Evolutionary conservation across 2,888 invertebrate genomes (phyloP).

Genomic region (Camptogramma bilineatum): DNA sequence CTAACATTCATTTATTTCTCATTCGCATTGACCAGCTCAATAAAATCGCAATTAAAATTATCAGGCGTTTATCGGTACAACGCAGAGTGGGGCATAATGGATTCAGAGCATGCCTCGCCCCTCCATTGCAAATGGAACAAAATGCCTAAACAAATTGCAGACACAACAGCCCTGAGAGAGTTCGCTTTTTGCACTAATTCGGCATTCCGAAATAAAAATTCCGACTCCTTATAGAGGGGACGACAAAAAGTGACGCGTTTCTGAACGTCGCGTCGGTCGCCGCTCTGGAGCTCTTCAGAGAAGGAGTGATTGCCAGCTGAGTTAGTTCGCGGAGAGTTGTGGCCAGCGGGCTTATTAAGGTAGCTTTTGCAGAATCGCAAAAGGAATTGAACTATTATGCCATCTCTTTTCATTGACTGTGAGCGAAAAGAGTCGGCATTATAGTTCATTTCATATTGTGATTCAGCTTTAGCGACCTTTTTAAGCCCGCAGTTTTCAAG

Average conservation of each 20-base stretch:
- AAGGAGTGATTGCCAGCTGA: constrained; percentile 51
- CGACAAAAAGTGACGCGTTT: constrained; percentile 54
- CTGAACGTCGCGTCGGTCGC: constrained; percentile 45
- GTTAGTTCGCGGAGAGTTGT: neutral
- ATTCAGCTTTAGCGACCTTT: no score
- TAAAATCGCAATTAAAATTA: constrained; percentile 42
- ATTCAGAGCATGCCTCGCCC: constrained; percentile 67
- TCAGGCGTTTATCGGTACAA: constrained; percentile 53
- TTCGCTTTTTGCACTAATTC: constrained; percentile 84
- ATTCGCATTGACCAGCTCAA: constrained; percentile 34
- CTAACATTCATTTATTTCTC: constrained; percentile 19
- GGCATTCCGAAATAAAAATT: constrained; percentile 86
- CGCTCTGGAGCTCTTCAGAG: constrained; percentile 56
- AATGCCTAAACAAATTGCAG: constrained; percentile 83
- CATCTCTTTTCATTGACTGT: no score
- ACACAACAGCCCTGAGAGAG: constrained; percentile 66
- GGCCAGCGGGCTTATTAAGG: neutral
- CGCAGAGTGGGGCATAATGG: constrained; percentile 67
- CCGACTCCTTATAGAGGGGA: constrained; percentile 74
- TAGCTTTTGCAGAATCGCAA: neutral
- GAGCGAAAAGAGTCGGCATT: no score
- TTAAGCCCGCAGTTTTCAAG: no score
- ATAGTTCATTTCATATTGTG: no score
- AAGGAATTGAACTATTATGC: no score
- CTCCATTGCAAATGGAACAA: constrained; percentile 75